Percentiles rank a stretch among this genome's conserved stretches.
Conservation (phyloP, 2,113 vertebrate genomes). For the Sapajus apella region DNA sequence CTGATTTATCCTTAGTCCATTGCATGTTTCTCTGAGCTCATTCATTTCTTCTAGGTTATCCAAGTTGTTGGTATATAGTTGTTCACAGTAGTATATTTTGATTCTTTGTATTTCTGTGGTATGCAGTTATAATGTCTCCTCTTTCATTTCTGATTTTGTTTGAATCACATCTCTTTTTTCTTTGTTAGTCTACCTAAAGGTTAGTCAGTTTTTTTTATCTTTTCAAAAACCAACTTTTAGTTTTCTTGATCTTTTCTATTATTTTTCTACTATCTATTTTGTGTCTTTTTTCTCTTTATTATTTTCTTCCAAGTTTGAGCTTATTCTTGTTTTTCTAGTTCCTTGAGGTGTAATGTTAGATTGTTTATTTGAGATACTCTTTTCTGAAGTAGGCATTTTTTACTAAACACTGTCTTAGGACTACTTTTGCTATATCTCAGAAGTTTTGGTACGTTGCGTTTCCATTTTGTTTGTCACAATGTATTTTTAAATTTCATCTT, state of each 20-base stretch:
- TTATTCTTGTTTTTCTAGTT: background rate
- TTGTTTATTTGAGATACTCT: background rate
- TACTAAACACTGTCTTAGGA: background rate
- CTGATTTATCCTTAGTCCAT: background rate
- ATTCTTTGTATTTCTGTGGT: background rate
- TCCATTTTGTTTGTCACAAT: background rate
- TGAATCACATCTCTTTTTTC: background rate
- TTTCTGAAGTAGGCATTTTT: background rate
- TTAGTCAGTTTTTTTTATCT: background rate
- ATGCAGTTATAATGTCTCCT: background rate
- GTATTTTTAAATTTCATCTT: background rate
- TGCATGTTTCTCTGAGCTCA: background rate
- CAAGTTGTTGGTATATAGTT: background rate
- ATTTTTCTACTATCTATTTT: background rate
- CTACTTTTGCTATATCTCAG: background rate
- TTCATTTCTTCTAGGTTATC: background rate
- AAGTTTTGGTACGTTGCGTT: background rate
- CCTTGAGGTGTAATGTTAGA: background rate
- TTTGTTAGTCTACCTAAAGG: background rate
- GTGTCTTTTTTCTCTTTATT: background rate
- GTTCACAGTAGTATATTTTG: background rate
- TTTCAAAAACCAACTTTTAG: background rate
- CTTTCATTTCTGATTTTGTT: background rate
- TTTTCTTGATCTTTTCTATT: background rate
- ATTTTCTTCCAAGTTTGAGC: background rate